A percentile compares a stretch with the other conserved stretches of the same genome.
phyloP scores from a whole-genome alignment of 2,113 vertebrate species.

The Amblyornis subalaris region DNA sequence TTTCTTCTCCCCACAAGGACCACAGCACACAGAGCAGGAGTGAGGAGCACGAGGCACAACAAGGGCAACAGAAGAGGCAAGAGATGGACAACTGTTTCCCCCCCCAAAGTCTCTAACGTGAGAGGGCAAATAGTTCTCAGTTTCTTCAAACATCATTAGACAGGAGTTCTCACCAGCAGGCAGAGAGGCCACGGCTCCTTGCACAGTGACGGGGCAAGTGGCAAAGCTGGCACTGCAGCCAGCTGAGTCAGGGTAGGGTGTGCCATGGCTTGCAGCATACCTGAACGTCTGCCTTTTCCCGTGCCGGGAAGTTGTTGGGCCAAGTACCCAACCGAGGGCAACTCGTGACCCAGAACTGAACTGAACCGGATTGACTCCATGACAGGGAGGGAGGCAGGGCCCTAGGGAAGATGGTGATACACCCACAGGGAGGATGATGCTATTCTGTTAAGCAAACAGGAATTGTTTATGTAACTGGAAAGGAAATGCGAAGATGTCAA shows the following conservation, averaged over 20 bases:
- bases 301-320: neutral
- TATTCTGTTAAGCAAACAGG: neutral
- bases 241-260: neutral
- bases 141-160: neutral
- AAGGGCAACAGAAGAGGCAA: neutral
- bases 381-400: neutral
- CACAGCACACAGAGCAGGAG: neutral
- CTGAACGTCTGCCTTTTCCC: neutral
- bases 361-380: fast-evolving
- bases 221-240: neutral
- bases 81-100: neutral
- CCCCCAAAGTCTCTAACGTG: neutral
- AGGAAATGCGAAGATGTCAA: neutral
- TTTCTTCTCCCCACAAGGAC: neutral
- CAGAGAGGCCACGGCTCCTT: neutral
- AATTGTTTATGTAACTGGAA: neutral
- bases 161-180: neutral
- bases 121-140: neutral
- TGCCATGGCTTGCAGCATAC: neutral
- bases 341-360: neutral
- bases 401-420: neutral
- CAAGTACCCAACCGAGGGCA: neutral
- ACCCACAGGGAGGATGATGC: neutral
- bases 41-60: fast-evolving
- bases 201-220: fast-evolving